Base-by-base conservation (phyloP, 2,888 invertebrate genomes). In the Oxycera nigricornis region DNA sequence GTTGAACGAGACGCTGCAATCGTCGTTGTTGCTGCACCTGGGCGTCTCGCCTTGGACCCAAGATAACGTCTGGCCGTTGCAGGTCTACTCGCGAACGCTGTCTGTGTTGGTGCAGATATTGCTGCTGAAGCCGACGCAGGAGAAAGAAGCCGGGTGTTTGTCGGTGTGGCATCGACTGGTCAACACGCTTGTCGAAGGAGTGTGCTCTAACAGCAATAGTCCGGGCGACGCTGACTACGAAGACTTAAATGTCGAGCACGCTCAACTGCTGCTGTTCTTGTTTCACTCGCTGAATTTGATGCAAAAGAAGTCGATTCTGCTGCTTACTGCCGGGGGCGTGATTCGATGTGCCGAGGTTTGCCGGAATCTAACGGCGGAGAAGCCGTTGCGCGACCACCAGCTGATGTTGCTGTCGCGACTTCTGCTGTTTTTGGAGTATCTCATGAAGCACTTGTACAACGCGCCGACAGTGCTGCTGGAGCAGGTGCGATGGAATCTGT, bases 191-290 rank as follows among this genome's bases (percentile, higher is more conserved):
- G 94, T 94, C 3, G 94, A 95, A 82, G 94, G 93, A 80, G 94
- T 96, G 7, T 86, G 86, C 65, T 82, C 82, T 2, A 76, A 80
- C 52, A 76, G 74, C 26, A 24, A 41, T 17, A 0, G 28, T 28
- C 73, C 74, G 22, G 74, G 76, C 68, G 84, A 86, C 72, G 73
- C 80, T 1, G 86, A 86, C 74, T 83, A 82, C 75, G 85, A 84
- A 90, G 97, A 97, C 87, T 87, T 98, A 76, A 98, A 97, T 84
- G 95, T 97, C 67, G 98, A 98, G 83, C 97, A 98, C 85, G 94
- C 96, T 0, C 97, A 98, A 84, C 88, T 98, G 41, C 86, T 98
- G 77, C 88, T 98, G 7, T 97, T 97, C 83, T 87, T 98, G 11
- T 98, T 98, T 86, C 97, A 98, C 85, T 95, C 96, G 0, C 86